phyloP scores from a whole-genome alignment of 2,888 invertebrate genomes.

The Sylvicola fuscatus region DNA sequence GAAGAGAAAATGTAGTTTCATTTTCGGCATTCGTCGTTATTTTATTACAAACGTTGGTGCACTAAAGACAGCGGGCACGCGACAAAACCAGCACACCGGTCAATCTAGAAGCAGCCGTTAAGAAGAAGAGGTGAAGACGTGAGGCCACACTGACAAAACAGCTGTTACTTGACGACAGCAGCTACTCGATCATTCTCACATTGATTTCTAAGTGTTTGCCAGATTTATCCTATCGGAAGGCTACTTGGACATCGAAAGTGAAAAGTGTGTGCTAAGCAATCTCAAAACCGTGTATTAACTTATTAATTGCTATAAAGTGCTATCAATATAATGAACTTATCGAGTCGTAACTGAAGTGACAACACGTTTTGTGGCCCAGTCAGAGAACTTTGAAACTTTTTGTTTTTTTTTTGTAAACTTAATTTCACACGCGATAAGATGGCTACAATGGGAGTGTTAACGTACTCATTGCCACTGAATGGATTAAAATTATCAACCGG shows the following conservation, averaged over 20 bases:
- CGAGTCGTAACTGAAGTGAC: no score
- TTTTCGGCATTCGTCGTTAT: background rate
- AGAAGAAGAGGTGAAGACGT: background rate
- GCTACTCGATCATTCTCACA: slow-evolving; percentile 1
- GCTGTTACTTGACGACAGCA: background rate
- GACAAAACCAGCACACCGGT: slow-evolving; percentile 6
- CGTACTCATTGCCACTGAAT: slow-evolving; percentile 15
- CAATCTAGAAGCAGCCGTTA: slow-evolving; percentile 4
- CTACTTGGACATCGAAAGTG: background rate
- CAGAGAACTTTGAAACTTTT: no score
- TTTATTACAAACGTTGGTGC: slow-evolving; percentile 9
- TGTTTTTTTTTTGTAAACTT: background rate
- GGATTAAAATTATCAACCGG: slow-evolving; percentile 12
- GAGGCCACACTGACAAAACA: background rate
- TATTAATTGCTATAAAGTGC: no score
- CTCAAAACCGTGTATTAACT: no score
- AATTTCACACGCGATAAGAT: slow-evolving; percentile 9
- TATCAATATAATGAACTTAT: no score
- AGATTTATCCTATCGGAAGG: no score
- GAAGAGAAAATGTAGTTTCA: background rate
- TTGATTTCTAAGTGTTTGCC: background rate
- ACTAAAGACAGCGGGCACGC: slow-evolving; percentile 9
- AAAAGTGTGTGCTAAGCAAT: background rate
- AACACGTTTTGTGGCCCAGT: no score
- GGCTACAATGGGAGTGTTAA: slow-evolving; percentile 19